Evolutionary conservation across 2,888 invertebrate genomes (phyloP), one percentile per base, ranked within the genome.

Genomic region (Catocala sponsa): DNA sequence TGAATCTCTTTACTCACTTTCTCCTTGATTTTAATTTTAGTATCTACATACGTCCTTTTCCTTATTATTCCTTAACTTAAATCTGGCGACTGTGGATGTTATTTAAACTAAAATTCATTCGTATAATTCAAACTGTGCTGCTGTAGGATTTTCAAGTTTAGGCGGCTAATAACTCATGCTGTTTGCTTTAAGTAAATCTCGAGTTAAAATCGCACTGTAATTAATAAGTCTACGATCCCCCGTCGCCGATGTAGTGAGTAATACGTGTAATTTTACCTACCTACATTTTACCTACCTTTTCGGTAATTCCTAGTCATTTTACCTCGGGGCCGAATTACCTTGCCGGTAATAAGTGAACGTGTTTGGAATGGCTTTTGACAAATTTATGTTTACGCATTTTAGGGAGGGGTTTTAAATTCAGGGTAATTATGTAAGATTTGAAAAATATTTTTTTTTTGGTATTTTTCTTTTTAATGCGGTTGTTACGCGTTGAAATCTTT

Each of bases 321-420:
- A 6, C 35, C 35, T 38, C 35, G 7, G 9, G 0, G 35, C 35
- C 35, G 35, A 38, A 38, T 12, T 44, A 44, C 44, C 12, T 46
- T 49, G 59, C 57, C 53, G 48, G 32, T 32, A 52, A 38, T 11
- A 44, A 25, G n/a, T 50, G 47, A 43, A 13, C 53, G 12, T 55
- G 46, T 11, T 10, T 55, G 12, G 12, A 47, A 47, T 47, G 12
- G n/a, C 6, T 44, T 44, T 38, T 38, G 35, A 38, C 7, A 38
- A 38, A 38, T 38, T 38, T 38, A 38, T 38, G 35, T 38, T 38
- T 38, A 38, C 35, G 9, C 0, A 38, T 38, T 38, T 38, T 6
- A 9, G 35, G 6, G 1, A 6, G 6, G 6, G 7, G 6, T 38
- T 6, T 38, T 38, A 38, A 38, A 38, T 38, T 38, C 35, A 6